Conservation (phyloP, 2,797 vertebrate genomes). For the Sphaeramia orbicularis region DNA sequence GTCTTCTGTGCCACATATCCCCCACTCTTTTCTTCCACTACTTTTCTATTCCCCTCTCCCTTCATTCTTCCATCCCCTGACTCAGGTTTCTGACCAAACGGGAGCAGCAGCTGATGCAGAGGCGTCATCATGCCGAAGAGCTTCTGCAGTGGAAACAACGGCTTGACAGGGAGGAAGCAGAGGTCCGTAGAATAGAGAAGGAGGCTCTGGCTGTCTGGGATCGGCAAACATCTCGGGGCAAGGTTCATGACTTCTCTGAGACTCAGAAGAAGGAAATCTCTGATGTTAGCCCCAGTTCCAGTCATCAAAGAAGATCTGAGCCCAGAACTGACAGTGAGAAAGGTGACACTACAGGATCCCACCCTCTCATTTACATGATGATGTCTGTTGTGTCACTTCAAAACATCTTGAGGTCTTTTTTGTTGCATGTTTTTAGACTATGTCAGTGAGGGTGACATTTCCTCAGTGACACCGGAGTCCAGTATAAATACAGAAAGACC, state of each 20-base stretch:
- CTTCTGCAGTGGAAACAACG: slow-evolving; percentile 94
- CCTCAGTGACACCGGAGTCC: slow-evolving; percentile 80
- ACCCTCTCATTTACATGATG: neutral
- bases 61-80: slow-evolving; percentile 33
- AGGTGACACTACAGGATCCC: slow-evolving; percentile 56
- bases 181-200: slow-evolving; percentile 93
- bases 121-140: slow-evolving; percentile 93
- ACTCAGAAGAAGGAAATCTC: slow-evolving; percentile 81
- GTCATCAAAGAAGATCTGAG: slow-evolving; percentile 51
- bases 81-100: slow-evolving; percentile 95
- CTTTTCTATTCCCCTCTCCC: slow-evolving; percentile 20
- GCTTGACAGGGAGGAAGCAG: slow-evolving; percentile 94
- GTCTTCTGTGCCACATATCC: neutral
- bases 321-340: slow-evolving; percentile 63
- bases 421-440: slow-evolving; percentile 76
- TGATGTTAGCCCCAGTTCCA: slow-evolving; percentile 71
- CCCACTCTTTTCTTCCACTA: slow-evolving; percentile 11
- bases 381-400: neutral
- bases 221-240: slow-evolving; percentile 78
- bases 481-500: slow-evolving; percentile 86
- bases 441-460: slow-evolving; percentile 84
- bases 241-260: slow-evolving; percentile 43
- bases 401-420: neutral
- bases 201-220: slow-evolving; percentile 93
- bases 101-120: slow-evolving; percentile 95